These are phyloP conservation scores for Gopherus flavomarginatus DNA, from an alignment of 2,113 vertebrate species.

Conservation along the genomic window DNA sequence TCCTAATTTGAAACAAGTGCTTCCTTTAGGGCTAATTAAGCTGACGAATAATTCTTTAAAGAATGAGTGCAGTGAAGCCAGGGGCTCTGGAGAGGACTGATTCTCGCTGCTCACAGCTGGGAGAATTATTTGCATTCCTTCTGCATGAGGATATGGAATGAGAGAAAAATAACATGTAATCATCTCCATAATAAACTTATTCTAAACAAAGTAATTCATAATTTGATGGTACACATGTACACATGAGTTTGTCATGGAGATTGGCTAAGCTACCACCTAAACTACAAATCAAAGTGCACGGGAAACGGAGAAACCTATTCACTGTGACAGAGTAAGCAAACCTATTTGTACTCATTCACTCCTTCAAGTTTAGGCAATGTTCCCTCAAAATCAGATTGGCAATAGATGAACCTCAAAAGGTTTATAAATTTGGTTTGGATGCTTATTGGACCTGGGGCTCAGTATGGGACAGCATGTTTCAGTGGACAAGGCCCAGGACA, in stretches of 20 bases:
- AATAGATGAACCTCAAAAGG: rapidly evolving
- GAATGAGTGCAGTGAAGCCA: conserved; percentile 18
- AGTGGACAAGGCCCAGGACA: background rate
- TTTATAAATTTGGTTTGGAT: rapidly evolving
- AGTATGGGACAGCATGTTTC: background rate
- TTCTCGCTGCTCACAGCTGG: conserved; percentile 45
- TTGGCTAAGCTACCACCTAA: conserved; percentile 11
- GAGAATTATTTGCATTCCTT: conserved; percentile 38
- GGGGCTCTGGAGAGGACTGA: conserved; percentile 20
- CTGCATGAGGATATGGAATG: background rate
- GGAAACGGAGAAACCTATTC: rapidly evolving
- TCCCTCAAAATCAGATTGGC: rapidly evolving
- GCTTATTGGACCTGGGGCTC: rapidly evolving
- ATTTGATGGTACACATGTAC: conserved; percentile 14
- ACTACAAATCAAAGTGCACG: background rate
- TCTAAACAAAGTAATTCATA: conserved; percentile 48
- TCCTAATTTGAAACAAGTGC: conserved; percentile 68
- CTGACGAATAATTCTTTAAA: conserved; percentile 66
- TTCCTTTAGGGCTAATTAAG: conserved; percentile 80
- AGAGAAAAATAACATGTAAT: conserved; percentile 35
- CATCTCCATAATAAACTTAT: conserved; percentile 61
- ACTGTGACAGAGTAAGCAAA: rapidly evolving
- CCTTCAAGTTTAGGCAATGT: rapidly evolving
- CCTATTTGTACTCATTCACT: rapidly evolving
- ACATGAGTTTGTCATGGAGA: conserved; percentile 34